Percentiles rank a stretch among this genome's conserved stretches.
Conservation (phyloP, 2,888 invertebrate species). For the Horisme vitalbata region DNA sequence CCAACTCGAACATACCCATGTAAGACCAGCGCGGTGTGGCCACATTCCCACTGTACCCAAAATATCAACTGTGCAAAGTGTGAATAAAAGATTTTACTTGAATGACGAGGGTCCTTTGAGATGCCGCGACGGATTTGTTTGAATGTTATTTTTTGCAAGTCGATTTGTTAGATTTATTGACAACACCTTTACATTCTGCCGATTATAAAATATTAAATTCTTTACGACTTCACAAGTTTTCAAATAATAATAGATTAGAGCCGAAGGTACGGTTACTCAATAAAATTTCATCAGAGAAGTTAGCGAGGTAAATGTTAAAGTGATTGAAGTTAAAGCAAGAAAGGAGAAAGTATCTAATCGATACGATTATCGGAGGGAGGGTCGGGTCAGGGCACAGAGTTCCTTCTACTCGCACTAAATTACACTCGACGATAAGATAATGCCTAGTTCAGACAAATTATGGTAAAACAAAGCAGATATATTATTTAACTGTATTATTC, state of each 20-base stretch:
- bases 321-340: conserved; percentile 41
- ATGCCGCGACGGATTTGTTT: conserved; percentile 48
- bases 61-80: conserved; percentile 69
- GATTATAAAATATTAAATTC: conserved; percentile 28
- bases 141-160: conserved; percentile 46
- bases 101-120: conserved; percentile 52
- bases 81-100: conserved; percentile 62
- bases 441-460: conserved; percentile 38
- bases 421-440: conserved; percentile 57
- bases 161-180: conserved; percentile 50
- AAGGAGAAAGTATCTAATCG: conserved; percentile 61
- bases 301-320: conserved; percentile 35
- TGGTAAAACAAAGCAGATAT: conserved; percentile 17
- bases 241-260: conserved; percentile 18
- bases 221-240: conserved; percentile 26
- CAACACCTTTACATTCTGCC: conserved; percentile 31
- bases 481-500: background rate
- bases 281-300: conserved; percentile 30
- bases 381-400: conserved; percentile 51
- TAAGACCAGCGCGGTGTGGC: conserved; percentile 67
- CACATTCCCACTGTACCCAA: conserved; percentile 63
- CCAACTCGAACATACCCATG: conserved; percentile 60
- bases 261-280: conserved; percentile 10
- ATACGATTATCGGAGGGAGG: conserved; percentile 63
- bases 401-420: conserved; percentile 48